Evolutionary conservation across 1,140 invertebrate genomes (phyloP), one percentile per base, ranked within the genome.

Genomic region (Copidosoma floridanum): DNA sequence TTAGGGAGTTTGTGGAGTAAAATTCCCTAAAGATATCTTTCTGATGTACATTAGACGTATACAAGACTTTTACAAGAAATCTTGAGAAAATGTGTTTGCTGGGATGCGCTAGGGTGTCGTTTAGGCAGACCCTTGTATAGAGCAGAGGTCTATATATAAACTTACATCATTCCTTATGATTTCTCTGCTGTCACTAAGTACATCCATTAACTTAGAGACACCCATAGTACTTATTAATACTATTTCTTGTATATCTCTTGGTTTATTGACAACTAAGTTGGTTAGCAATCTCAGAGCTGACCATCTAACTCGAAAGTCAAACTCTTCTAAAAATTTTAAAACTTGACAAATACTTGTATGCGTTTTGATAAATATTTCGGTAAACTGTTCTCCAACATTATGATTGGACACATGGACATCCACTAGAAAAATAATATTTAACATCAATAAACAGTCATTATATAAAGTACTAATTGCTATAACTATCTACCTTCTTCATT

Each of bases 331-430:
- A 48, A 97, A 86, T 43, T 89, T 86, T 59, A 99, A 79, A 3
- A 99, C 82, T 11, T 95, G 75, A 46, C 86, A 84, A 16, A 99
- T 88, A 79, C 95, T 95, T 61, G 95, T 92, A 14, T 86, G 80
- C 66, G 91, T 88, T 79, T 99, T 98, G 7, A 98, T 91, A 73
- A 98, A 97, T 83, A 99, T 98, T 83, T 99, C 97, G 5, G 97
- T 97, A 73, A 99, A 99, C 74, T 98, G 94, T 72, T 93, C 91
- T 10, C 97, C 96, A 47, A 90, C 75, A 60, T 79, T 79, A 47
- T 64, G 70, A 1, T 74, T 66, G 21, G 70, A 60, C 56, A 74
- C 74, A 57, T 77, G 4, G 29, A 23, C 32, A 38, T 26, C n/a
- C 21, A 57, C 4, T 21, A 58, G 35, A 37, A 26, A 43, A 21